Base-by-base conservation (phyloP, 1,140 invertebrate genomes). In the Aphidius ervi region DNA sequence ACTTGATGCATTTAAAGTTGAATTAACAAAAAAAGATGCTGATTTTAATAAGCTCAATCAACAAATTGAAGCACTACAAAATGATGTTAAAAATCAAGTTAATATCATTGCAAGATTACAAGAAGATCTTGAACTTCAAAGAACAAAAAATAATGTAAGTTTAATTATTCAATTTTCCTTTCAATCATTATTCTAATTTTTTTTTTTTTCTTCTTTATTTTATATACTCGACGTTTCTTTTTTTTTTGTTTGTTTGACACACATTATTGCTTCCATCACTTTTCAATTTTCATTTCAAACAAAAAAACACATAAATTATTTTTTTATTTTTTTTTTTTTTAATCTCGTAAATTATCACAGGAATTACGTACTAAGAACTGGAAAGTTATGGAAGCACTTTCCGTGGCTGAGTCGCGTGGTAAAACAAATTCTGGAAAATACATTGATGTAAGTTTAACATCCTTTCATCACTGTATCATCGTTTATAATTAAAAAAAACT, bases 311-410 rank as follows among this genome's bases (percentile, higher is more conserved):
- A 5, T 46, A 59, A 46, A 37, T 62, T 56, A 53, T 10, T 60
- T 46, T 63, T 10, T 58, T 50, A n/a, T 67, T 40, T 47, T n/a
- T 9, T 62, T 1, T 1, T 61, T 40, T 62, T 57, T 9, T 63
- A 60, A 57, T 46, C 58, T 50, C 48, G 50, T 40, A 47, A 39
- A 47, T 62, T 62, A 68, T 70, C 77, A 68, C 80, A 91, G 89
- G 90, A 91, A 72, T 86, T 92, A 77, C 85, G 89, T 81, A 85
- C 82, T 83, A 91, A 89, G 84, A 92, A 92, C 82, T 92, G 88
- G 88, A 91, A 91, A 86, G 86, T 89, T 80, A 88, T 91, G 87
- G 89, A 91, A 82, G 89, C 89, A 77, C 86, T 91, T 82, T 85
- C 88, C 80, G 84, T 83, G 64, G 85, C 88, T 65, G 87, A 90